Base-by-base conservation (phyloP, 2,113 vertebrate species). In the Silurus meridionalis region DNA sequence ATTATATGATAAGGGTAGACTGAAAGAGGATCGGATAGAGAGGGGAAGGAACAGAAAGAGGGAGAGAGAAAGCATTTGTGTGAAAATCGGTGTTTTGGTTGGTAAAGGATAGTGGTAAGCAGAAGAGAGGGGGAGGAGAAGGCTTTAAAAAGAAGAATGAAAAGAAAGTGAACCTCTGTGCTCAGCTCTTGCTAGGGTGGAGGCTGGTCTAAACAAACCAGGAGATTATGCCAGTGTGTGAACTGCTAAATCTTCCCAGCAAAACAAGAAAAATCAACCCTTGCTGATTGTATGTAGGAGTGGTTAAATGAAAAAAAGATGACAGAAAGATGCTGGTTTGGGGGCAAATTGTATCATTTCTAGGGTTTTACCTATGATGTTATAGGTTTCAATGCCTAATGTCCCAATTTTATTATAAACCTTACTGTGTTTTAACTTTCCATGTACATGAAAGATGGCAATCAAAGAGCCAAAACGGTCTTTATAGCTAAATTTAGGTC, bases 181-280 rank as follows among this genome's bases (percentile, higher is more conserved):
- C 90, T 75, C 5, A 11, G n/a, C 10, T 75, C 72, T 75, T 75
- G 21, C 72, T 53, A 23, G 21, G 48, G 50, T 75, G 50, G 4
- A 75, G 72, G 72, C 21, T 53, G 72, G 21, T 75, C 48, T 53
- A 52, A 53, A 75, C 48, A 75, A 75, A 53, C 48, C 21, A 75
- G 50, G 21, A 75, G 72, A 75, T 75, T 75, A 52, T 23, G 72
- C 72, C 50, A n/a, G 48, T 75, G 48, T 75, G 50, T 75, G 91
- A 87, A 92, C 91, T 89, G 81, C 84, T 88, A 87, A 91, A 87
- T 91, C 85, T 88, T 89, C 82, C 87, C 85, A 74, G 57, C 60
- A 77, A 87, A 90, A 90, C 84, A 83, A 87, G 80, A 81, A 89
- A 89, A 88, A 89, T 67, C 75, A 83, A 82, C 69, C 75, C 69